phyloP scores from a whole-genome alignment of 2,797 vertebrate genomes.

The Capromys pilorides region DNA sequence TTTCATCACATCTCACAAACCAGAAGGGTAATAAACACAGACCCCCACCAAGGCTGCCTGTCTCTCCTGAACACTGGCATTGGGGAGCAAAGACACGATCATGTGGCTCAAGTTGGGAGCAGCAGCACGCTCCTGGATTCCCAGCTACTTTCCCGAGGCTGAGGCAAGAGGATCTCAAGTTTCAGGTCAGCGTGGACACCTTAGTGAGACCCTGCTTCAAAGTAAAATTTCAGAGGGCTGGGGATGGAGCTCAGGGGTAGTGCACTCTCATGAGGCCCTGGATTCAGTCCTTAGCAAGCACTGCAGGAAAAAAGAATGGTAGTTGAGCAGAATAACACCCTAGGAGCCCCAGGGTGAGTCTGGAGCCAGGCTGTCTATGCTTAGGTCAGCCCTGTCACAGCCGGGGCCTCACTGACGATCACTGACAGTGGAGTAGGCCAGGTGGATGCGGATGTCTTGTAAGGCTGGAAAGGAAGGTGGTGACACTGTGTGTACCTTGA shows the following conservation, averaged over 20 bases:
- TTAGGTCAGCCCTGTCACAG: neutral
- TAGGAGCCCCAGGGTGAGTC: rapidly evolving
- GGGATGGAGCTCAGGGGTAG: neutral
- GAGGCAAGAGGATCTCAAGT: neutral
- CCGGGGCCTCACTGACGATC: neutral
- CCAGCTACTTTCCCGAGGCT: neutral
- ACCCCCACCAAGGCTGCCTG: too few species aligned
- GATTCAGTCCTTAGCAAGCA: neutral
- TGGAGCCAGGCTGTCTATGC: neutral
- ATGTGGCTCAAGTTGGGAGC: neutral
- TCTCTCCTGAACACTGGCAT: neutral
- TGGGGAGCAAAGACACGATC: neutral
- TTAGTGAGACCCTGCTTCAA: neutral
- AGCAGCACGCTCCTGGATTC: neutral
- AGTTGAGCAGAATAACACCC: neutral
- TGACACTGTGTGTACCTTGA: neutral
- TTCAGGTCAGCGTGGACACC: neutral
- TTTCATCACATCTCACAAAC: neutral
- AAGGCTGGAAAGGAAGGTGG: neutral
- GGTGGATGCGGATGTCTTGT: too few species aligned
- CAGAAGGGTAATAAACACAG: neutral
- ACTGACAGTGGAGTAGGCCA: neutral
- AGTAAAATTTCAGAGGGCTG: neutral
- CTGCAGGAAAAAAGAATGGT: neutral
- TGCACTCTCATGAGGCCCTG: neutral